Percentiles rank a stretch among this genome's conserved stretches.
Conservation (phyloP, 2,888 invertebrate genomes). For the Eueremaeus valkanovi region DNA sequence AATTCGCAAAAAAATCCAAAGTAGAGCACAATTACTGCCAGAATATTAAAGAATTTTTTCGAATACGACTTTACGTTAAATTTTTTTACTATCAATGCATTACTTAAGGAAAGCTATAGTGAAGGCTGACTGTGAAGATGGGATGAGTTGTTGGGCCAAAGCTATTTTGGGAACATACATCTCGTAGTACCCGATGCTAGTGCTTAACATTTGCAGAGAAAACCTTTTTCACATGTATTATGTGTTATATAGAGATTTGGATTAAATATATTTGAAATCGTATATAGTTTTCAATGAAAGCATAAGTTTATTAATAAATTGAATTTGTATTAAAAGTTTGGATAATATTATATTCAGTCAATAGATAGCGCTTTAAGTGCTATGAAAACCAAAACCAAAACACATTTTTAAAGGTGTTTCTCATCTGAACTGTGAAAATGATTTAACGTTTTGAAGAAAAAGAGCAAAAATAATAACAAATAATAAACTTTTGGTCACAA, state of each 20-base stretch:
- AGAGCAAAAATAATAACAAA: too few species aligned
- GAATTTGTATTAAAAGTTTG: background rate
- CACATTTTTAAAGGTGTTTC: background rate
- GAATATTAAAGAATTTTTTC: background rate
- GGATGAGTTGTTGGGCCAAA: background rate
- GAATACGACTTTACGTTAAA: background rate
- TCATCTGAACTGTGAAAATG: background rate
- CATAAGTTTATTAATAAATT: constrained; percentile 11
- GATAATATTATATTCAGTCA: background rate
- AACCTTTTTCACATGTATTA: background rate
- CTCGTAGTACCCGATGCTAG: background rate
- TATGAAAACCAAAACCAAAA: background rate
- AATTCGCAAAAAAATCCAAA: background rate
- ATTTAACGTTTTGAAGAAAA: too few species aligned
- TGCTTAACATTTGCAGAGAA: background rate
- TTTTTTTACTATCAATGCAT: background rate
- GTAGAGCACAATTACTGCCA: background rate
- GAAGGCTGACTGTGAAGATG: background rate
- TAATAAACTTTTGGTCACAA: background rate
- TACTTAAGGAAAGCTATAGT: background rate
- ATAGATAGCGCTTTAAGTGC: background rate
- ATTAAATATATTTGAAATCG: background rate
- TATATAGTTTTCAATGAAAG: background rate
- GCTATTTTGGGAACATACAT: constrained; percentile 10
- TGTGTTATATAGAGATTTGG: background rate